Evolutionary conservation across 2,797 vertebrate species (phyloP).

Genomic region (Sardinella longiceps): DNA sequence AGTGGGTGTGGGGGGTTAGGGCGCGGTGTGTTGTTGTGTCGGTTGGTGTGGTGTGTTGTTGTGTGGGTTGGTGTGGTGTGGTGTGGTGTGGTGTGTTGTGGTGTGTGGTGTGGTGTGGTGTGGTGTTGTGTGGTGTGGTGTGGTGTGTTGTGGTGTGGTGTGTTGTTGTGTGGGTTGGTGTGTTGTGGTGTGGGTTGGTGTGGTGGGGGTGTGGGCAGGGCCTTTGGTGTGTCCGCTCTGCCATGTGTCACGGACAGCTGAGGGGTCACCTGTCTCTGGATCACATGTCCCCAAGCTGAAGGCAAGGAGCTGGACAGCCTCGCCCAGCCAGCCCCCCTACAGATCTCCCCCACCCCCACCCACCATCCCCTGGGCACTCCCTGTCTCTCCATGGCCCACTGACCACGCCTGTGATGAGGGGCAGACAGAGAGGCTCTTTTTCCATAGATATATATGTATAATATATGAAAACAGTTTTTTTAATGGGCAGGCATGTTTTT

Average conservation of each 20-base stretch:
- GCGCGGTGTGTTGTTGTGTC: slow-evolving; percentile 28
- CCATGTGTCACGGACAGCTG: slow-evolving; percentile 69
- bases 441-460: neutral
- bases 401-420: neutral
- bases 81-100: slow-evolving; percentile 14
- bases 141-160: neutral
- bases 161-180: too few species aligned
- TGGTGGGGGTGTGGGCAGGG: slow-evolving; percentile 39
- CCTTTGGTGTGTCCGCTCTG: neutral
- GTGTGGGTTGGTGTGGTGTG: slow-evolving; percentile 50
- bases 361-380: neutral
- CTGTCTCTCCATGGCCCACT: neutral
- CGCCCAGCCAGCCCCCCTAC: neutral
- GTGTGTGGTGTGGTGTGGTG: slow-evolving; percentile 48
- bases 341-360: neutral
- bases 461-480: neutral
- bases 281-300: slow-evolving; percentile 43
- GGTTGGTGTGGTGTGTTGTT: too few species aligned
- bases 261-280: slow-evolving; percentile 67
- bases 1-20: neutral
- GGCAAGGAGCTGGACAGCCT: neutral
- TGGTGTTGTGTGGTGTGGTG: slow-evolving; percentile 36
- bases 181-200: slow-evolving; percentile 50
- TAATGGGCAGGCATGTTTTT: neutral
- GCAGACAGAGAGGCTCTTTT: neutral